phyloP scores from a whole-genome alignment of 2,113 vertebrate genomes.

The Empidonax traillii region DNA sequence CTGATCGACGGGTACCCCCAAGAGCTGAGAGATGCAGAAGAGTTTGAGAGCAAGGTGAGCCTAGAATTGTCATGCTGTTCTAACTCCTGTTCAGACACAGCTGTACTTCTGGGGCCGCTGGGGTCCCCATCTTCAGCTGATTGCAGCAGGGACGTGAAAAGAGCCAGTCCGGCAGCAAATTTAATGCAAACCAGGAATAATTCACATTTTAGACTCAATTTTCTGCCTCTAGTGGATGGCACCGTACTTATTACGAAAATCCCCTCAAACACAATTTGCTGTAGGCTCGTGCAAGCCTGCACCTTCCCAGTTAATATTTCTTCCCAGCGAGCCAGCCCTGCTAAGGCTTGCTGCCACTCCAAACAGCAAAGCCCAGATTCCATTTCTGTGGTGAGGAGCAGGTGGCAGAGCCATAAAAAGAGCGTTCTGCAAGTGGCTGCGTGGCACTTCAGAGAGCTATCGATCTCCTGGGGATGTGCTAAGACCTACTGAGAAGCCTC shows the following conservation, averaged over 20 bases:
- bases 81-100: not conserved
- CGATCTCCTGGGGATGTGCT: constrained; percentile 8
- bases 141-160: not conserved
- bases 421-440: not conserved
- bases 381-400: constrained; percentile 8
- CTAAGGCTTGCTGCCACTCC: not conserved
- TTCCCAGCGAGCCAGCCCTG: not conserved
- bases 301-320: not conserved
- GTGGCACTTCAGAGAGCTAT: not conserved
- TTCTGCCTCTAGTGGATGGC: not conserved
- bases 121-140: not conserved
- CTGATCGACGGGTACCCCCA: constrained; percentile 87
- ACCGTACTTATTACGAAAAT: not conserved
- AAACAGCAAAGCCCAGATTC: not conserved
- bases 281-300: not conserved
- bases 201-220: not conserved
- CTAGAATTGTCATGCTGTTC: not conserved
- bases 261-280: not conserved
- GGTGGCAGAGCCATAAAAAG: constrained; percentile 33
- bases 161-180: not conserved
- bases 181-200: not conserved
- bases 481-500: constrained; percentile 19
- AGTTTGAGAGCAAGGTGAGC: constrained; percentile 87
- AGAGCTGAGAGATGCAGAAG: constrained; percentile 83
- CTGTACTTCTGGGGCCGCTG: not conserved